These are phyloP conservation scores for Patagioenas fasciata DNA, from an alignment of 2,113 vertebrate genomes.

Conservation along the genomic window DNA sequence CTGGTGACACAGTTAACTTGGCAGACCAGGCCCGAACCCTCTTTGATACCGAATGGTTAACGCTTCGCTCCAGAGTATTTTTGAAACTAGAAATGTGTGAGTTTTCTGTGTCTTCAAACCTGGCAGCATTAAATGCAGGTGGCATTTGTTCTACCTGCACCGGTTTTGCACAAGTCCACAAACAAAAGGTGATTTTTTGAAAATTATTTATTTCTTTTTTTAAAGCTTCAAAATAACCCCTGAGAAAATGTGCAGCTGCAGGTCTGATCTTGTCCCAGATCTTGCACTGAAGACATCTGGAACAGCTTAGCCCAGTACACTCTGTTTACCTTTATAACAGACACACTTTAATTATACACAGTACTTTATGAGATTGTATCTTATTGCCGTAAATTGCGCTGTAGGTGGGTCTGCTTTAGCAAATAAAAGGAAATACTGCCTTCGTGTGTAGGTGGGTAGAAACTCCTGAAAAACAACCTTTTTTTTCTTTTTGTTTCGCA, in stretches of 20 bases:
- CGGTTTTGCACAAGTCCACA: background rate
- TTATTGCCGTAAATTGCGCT: constrained; percentile 43
- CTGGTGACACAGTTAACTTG: constrained; percentile 45
- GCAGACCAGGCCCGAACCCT: background rate
- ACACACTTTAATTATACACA: constrained; percentile 67
- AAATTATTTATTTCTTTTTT: background rate
- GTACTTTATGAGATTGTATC: constrained; percentile 63
- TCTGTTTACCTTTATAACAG: constrained; percentile 67
- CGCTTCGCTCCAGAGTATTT: background rate
- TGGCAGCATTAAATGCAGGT: background rate
- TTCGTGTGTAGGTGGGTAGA: constrained; percentile 30
- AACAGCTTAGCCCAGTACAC: constrained; percentile 54
- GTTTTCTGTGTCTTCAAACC: background rate
- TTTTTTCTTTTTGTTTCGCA: constrained; percentile 6
- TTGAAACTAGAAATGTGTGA: background rate
- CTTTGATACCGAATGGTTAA: background rate
- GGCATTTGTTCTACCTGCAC: background rate
- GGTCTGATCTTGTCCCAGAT: constrained; percentile 84
- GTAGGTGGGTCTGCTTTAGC: constrained; percentile 54
- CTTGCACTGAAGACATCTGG: constrained; percentile 67
- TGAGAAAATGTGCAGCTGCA: constrained; percentile 71
- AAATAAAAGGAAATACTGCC: constrained; percentile 41
- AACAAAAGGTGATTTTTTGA: background rate
- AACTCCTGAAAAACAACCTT: constrained; percentile 21
- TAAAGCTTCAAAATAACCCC: constrained; percentile 21